Evolutionary conservation across 2,888 invertebrate species (phyloP).

Genomic region (Galeopsomyia nigrocyanea): DNA sequence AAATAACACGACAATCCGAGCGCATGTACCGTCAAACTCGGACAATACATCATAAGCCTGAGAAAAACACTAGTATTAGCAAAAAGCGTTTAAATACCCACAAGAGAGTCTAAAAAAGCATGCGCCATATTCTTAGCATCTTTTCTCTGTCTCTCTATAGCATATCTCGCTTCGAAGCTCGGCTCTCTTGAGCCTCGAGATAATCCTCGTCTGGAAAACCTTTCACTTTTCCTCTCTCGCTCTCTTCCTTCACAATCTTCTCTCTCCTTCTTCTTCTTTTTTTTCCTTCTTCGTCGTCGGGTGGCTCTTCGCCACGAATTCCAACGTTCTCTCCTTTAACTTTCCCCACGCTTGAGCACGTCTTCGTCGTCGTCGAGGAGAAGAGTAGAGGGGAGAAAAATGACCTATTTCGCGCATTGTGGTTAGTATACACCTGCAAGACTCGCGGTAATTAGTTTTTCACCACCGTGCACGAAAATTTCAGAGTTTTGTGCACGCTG

Average conservation of each 20-base stretch:
- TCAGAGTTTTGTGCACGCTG: no score
- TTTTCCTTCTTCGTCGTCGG: slow-evolving; percentile 21
- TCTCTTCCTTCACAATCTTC: slow-evolving; percentile 17
- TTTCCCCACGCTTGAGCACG: slow-evolving; percentile 28
- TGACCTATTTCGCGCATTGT: slow-evolving; percentile 40
- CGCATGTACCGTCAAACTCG: no score
- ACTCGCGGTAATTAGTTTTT: no score
- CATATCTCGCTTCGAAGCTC: no score
- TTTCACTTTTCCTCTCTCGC: slow-evolving; percentile 22
- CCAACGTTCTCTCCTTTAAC: neutral
- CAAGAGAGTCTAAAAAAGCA: no score
- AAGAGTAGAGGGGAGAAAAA: neutral
- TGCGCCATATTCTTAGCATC: no score
- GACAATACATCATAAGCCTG: no score
- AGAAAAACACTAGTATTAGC: no score
- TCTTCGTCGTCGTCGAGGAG: slow-evolving; percentile 8
- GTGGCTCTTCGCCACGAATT: slow-evolving; percentile 1
- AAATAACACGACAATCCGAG: no score
- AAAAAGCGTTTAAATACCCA: no score
- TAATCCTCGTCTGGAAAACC: slow-evolving; percentile 17
- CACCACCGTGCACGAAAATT: no score
- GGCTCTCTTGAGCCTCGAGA: neutral
- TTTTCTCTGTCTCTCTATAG: no score
- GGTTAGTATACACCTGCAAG: slow-evolving; percentile 7
- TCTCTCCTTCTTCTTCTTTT: slow-evolving; percentile 33